Evolutionary conservation across 2,888 invertebrate genomes (phyloP).

Genomic region (Volucella zonaria): DNA sequence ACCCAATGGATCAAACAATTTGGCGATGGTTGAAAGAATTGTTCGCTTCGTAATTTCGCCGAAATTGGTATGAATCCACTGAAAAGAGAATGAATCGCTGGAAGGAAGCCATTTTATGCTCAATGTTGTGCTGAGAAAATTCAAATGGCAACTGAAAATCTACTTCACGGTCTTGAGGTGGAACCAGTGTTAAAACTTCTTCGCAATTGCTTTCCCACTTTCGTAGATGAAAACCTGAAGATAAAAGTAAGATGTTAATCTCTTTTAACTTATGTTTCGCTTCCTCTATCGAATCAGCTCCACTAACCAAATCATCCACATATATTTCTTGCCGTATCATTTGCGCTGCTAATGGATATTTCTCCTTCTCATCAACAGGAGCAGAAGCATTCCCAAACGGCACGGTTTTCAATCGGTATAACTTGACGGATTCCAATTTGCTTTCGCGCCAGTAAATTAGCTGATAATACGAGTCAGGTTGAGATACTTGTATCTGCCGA

Average conservation of each 20-base stretch:
- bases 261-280: neutral
- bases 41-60: neutral
- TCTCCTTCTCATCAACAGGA: constrained; percentile 5
- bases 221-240: constrained; percentile 12
- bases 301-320: constrained; percentile 24
- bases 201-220: constrained; percentile 18
- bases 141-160: neutral
- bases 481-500: constrained; percentile 11
- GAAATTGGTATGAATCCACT: neutral
- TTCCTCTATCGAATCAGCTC: constrained; percentile 8
- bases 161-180: neutral
- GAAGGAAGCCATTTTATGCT: constrained; percentile 25
- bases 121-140: neutral
- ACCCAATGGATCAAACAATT: constrained; percentile 48
- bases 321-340: constrained; percentile 17
- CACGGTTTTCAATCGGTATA: constrained; percentile 20
- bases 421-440: neutral
- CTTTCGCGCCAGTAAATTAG: neutral
- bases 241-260: neutral
- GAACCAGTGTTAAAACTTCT: neutral
- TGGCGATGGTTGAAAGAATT: neutral
- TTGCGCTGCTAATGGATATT: constrained; percentile 7
- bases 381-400: constrained; percentile 12
- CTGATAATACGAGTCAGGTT: constrained; percentile 10
- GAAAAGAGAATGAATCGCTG: constrained; percentile 7